Percentiles rank a stretch among this genome's conserved stretches.
Evolutionary conservation across 2,888 invertebrate species (phyloP).

Genomic region (Mechanitis mazaeus): DNA sequence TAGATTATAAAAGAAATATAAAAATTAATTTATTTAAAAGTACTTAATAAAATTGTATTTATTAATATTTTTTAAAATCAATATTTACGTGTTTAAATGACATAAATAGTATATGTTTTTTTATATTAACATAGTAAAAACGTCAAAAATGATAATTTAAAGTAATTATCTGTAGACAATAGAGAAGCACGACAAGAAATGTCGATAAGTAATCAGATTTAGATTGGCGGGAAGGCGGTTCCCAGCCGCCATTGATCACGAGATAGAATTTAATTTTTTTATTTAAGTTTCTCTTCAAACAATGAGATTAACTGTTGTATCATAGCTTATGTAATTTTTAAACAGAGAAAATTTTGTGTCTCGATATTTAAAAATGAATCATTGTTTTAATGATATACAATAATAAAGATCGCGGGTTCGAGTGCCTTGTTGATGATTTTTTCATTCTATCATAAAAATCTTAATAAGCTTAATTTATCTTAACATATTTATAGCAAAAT

Average conservation of each 20-base stretch:
- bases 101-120: no score
- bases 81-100: no score
- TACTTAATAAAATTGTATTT: no score
- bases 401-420: no score
- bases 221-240: neutral
- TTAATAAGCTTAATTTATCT: no score
- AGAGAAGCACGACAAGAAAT: neutral
- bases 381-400: no score
- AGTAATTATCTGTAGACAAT: neutral
- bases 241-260: slow-evolving; percentile 2
- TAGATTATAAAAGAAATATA: neutral
- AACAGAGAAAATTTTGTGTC: neutral
- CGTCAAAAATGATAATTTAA: neutral
- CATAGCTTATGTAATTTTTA: slow-evolving; percentile 5
- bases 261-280: neutral
- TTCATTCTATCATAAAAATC: no score
- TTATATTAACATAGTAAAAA: no score
- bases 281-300: slow-evolving; percentile 7
- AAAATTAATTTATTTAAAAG: neutral
- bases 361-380: no score
- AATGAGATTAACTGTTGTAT: slow-evolving; percentile 11
- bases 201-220: neutral
- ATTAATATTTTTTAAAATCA: no score
- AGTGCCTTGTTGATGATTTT: no score
- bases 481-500: no score